Percentiles rank a stretch among this genome's conserved stretches.
These are phyloP conservation scores for Drosophila setosimentum DNA, from an alignment of 2,888 invertebrate genomes.

Conservation along the genomic window DNA sequence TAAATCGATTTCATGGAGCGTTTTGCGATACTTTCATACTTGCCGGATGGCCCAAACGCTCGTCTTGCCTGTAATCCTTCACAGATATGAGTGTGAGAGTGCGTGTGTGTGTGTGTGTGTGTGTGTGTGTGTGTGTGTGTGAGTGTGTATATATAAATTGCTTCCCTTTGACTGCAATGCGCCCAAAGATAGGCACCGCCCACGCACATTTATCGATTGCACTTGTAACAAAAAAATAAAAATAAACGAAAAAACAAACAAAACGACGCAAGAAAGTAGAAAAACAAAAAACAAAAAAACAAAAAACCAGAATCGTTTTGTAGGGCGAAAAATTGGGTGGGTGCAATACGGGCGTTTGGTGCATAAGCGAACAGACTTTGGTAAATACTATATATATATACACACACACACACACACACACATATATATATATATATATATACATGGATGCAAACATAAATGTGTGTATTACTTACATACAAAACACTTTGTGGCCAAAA, in stretches of 20 bases:
- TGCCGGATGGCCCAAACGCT: constrained; percentile 31
- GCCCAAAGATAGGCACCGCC: constrained; percentile 69
- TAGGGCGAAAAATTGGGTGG: not conserved
- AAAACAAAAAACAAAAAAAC: constrained; percentile 43
- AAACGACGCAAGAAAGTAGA: constrained; percentile 49
- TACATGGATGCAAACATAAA: constrained; percentile 62
- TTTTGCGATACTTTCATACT: constrained; percentile 47
- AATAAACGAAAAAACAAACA: constrained; percentile 10
- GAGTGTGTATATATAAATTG: constrained; percentile 24
- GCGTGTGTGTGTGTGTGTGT: constrained; percentile 1
- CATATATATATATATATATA: not conserved
- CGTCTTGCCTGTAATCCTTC: constrained; percentile 53
- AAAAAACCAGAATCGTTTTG: constrained; percentile 30
- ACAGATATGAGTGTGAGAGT: constrained; percentile 17
- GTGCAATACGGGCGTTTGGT: not conserved
- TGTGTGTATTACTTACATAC: constrained; percentile 43
- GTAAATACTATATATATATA: not conserved
- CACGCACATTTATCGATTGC: constrained; percentile 71
- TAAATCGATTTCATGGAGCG: constrained; percentile 79
- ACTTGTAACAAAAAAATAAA: constrained; percentile 40
- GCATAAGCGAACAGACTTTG: constrained; percentile 19
- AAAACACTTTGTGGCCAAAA: constrained; percentile 55
- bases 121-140: constrained; percentile 16
- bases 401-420: not conserved
- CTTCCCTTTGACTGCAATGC: constrained; percentile 58